Conservation (phyloP, 2,113 vertebrate species). For the Brachionichthys hirsutus region DNA sequence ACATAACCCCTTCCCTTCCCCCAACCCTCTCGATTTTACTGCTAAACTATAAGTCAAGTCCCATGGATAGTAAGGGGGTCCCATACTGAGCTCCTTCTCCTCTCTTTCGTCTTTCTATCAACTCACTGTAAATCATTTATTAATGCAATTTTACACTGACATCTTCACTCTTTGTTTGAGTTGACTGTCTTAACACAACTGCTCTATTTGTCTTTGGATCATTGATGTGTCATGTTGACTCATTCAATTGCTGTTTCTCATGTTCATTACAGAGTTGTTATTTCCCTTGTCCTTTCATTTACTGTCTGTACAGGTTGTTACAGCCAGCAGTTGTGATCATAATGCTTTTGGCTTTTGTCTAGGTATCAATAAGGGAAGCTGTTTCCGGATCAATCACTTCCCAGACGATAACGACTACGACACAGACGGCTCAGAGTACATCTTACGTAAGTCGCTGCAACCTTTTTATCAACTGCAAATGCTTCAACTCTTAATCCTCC, state of each 20-base stretch:
- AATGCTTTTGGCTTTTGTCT: conserved; percentile 30
- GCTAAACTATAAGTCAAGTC: no score
- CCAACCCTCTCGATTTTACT: no score
- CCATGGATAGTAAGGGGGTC: no score
- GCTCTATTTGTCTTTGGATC: conserved; percentile 6
- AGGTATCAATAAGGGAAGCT: conserved; percentile 96
- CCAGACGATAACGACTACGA: conserved; percentile 96
- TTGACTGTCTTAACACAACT: no score
- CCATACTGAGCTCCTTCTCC: no score
- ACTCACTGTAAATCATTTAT: no score
- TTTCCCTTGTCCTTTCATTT: conserved; percentile 11
- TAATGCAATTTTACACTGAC: no score
- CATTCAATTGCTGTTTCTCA: neutral
- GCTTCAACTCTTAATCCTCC: conserved; percentile 35
- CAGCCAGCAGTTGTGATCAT: neutral
- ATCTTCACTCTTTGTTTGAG: no score
- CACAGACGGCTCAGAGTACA: conserved; percentile 95
- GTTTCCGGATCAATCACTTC: conserved; percentile 97
- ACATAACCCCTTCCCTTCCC: no score
- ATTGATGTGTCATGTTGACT: neutral
- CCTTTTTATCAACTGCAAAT: conserved; percentile 40
- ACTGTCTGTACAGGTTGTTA: neutral
- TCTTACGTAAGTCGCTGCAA: conserved; percentile 87
- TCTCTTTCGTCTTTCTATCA: no score
- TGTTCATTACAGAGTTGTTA: neutral